Evolutionary conservation across 2,888 invertebrate genomes (phyloP).

Genomic region (Antheraea yamamai): DNA sequence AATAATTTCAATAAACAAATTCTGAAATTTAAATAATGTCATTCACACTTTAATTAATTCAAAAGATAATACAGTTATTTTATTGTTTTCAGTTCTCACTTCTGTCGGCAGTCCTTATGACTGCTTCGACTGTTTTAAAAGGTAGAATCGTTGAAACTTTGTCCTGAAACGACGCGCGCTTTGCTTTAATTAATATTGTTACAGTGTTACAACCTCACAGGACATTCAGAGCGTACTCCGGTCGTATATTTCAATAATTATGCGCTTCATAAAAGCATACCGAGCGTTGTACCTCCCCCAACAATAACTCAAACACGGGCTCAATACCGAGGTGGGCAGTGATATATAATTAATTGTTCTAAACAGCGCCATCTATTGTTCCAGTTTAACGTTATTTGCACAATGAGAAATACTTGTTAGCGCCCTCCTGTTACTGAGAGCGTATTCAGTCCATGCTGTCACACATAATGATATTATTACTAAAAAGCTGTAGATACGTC

Average conservation of each 20-base stretch:
- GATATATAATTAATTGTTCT: constrained; percentile 3
- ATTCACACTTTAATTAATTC: too few relatives aligned
- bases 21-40: too few relatives aligned
- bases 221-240: neutral
- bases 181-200: neutral
- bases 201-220: neutral
- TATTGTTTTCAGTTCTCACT: too few relatives aligned
- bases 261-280: neutral
- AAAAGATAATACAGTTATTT: too few relatives aligned
- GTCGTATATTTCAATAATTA: constrained; percentile 6
- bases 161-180: neutral
- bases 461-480: neutral
- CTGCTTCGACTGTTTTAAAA: too few relatives aligned
- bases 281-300: neutral
- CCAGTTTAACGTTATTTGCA: constrained; percentile 9
- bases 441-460: neutral
- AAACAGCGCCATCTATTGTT: constrained; percentile 13
- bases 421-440: neutral
- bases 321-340: constrained; percentile 9
- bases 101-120: too few relatives aligned
- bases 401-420: neutral
- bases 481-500: too few relatives aligned
- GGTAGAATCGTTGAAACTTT: neutral
- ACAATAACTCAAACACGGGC: neutral
- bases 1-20: too few relatives aligned